These are phyloP conservation scores for Thecophora atra DNA, from an alignment of 2,888 invertebrate species.

Conservation along the genomic window DNA sequence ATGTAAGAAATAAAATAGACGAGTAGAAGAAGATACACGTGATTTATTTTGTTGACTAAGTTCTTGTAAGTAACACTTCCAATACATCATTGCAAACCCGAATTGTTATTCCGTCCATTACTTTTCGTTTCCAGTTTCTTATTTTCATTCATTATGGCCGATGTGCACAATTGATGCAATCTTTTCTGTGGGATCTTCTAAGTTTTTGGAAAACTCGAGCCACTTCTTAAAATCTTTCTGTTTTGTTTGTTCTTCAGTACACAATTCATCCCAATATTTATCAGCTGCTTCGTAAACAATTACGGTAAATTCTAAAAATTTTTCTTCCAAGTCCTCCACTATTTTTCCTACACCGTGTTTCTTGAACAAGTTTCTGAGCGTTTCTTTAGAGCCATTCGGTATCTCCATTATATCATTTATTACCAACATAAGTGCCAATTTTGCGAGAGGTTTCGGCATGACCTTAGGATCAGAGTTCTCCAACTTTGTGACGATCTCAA, in stretches of 20 bases:
- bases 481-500: no score
- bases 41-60: no score
- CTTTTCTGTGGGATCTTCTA: no score
- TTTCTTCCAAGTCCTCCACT: background rate
- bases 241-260: background rate
- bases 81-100: no score
- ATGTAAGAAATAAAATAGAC: no score
- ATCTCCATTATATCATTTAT: background rate
- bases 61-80: no score
- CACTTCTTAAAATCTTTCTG: background rate
- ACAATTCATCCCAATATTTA: background rate
- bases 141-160: no score
- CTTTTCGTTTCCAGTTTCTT: no score
- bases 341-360: background rate
- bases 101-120: no score
- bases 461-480: no score
- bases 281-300: background rate
- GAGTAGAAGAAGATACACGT: no score
- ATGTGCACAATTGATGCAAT: no score
- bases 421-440: background rate
- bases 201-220: background rate
- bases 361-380: background rate
- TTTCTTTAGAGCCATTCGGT: background rate
- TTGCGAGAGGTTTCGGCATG: background rate
- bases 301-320: background rate